Base-by-base conservation (phyloP, 1,140 invertebrate genomes). In the Oryzaephilus surinamensis region DNA sequence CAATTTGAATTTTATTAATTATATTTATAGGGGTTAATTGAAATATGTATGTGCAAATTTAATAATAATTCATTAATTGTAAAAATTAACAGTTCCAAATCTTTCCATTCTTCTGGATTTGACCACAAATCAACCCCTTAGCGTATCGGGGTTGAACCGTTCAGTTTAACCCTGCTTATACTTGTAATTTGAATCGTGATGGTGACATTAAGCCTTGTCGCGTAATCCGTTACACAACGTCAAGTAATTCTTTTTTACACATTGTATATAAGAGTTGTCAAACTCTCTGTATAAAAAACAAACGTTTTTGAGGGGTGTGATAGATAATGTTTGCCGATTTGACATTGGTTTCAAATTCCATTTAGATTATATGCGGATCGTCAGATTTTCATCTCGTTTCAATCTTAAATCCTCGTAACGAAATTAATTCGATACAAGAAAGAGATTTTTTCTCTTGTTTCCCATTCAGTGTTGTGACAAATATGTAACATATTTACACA, bases 401-500 rank as follows among this genome's bases (percentile, higher is more conserved):
- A 48, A 48, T 50, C 46, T 43, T 46, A 48, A 57, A 55, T 38
- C 45, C 48, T 46, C 35, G 35, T 48, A 41, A 43, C 47, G 34
- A 52, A 56, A 51, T 55, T 51, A 57, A 57, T 58, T 55, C 49
- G 48, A 56, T 57, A 53, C n/a, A n/a, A n/a, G n/a, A n/a, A n/a
- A n/a, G n/a, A n/a, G n/a, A n/a, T n/a, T n/a, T n/a, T n/a, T n/a
- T n/a, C n/a, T n/a, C n/a, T n/a, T n/a, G n/a, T n/a, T n/a, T n/a
- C n/a, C n/a, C n/a, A n/a, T n/a, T n/a, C n/a, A n/a, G n/a, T n/a
- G n/a, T n/a, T n/a, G n/a, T n/a, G n/a, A n/a, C n/a, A n/a, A n/a
- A n/a, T n/a, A n/a, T n/a, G n/a, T n/a, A n/a, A n/a, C n/a, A n/a
- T n/a, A n/a, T n/a, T n/a, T n/a, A n/a, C n/a, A n/a, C n/a, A n/a